Percentiles rank a stretch among this genome's conserved stretches.
These are phyloP conservation scores for Drosophila rhopaloa DNA, from an alignment of 1,140 invertebrate genomes.

Conservation along the genomic window DNA sequence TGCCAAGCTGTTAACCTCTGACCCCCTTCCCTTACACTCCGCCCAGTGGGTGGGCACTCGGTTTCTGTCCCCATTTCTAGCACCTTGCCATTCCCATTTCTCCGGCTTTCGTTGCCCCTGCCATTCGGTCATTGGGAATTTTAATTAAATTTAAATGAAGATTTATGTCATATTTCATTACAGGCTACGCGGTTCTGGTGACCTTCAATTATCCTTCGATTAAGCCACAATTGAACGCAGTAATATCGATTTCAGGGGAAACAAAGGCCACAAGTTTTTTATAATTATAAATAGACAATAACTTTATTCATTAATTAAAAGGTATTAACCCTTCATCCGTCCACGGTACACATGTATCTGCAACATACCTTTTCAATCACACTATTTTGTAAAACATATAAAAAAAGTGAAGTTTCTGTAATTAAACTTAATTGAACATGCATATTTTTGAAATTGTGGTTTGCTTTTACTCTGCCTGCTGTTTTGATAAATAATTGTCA, in stretches of 20 bases:
- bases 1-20: conserved; percentile 14
- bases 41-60: conserved; percentile 3
- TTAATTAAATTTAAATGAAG: conserved; percentile 78
- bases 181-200: conserved; percentile 16
- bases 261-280: neutral
- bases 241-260: conserved; percentile 1
- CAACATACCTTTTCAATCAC: too few relatives aligned
- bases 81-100: conserved; percentile 2
- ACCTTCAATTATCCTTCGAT: conserved; percentile 66
- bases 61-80: conserved; percentile 32
- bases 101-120: neutral
- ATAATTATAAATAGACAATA: neutral
- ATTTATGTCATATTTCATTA: conserved; percentile 66
- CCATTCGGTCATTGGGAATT: conserved; percentile 31
- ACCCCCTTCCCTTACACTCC: neutral
- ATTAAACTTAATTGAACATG: neutral
- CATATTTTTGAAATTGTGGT: neutral
- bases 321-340: neutral
- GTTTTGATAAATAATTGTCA: too few relatives aligned
- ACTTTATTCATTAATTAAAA: conserved; percentile 4
- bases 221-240: conserved; percentile 24
- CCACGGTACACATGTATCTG: too few relatives aligned
- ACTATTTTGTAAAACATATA: neutral
- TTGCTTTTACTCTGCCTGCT: too few relatives aligned
- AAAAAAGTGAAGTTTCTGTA: too few relatives aligned